Base-by-base conservation (phyloP, 2,113 vertebrate genomes). In the Rhea americana region DNA sequence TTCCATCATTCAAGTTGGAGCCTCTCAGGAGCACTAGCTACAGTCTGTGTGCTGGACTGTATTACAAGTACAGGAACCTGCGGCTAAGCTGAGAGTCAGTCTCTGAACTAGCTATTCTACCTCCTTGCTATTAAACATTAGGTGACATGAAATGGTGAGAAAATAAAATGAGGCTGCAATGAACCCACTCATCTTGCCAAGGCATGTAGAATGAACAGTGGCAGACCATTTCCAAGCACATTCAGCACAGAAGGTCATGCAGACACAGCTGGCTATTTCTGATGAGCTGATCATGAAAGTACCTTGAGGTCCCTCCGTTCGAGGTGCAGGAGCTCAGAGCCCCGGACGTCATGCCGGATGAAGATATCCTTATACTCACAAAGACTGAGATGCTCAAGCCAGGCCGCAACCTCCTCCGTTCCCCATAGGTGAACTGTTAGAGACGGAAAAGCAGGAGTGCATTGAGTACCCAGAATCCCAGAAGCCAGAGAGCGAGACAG, bases 281-380 rank as follows among this genome's bases (percentile, higher is more conserved):
- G 91, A 82, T 61, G 92, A 95, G 87, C 91, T 3, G 0, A 56
- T 85, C 82, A 65, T 32, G 66, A 45, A 51, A 86, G 94, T 98
- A 99, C 99, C 99, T 99, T 99, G 95, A 99, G 98, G 98, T 99
- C 99, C 94, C 99, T 98, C 96, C 99, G 98, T 98, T 99, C 99
- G 97, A 99, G 98, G 93, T 99, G 98, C 94, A 99, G 98, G 90
- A 99, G 98, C 97, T 99, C 99, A 24, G 99, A 98, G 84, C 99
- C 99, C 75, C 98, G 98, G 97, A 99, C 98, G 83, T 99, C 99
- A 51, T 99, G 99, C n/a, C 99, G 97, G 45, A 96, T 98, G 96
- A 99, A 99, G 98, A 98, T 99, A 97, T 99, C 99, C 96, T 99
- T 99, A 97, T 99, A 99, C 97, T 99, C 99, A 93, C 98, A 98